phyloP scores from a whole-genome alignment of 2,113 vertebrate genomes.

The Podarcis cretensis region DNA sequence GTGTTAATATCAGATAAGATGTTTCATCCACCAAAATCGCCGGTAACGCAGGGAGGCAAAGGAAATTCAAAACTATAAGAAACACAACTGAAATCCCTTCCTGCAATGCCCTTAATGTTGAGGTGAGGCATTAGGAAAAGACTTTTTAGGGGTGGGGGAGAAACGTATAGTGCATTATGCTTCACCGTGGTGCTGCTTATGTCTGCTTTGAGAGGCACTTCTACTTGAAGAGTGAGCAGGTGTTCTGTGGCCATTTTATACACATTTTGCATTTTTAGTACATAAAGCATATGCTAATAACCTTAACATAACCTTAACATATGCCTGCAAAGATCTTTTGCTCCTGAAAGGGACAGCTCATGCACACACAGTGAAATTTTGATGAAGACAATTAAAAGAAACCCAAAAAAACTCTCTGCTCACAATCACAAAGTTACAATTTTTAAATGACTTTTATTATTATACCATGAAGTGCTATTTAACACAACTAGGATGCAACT shows the following conservation, averaged over 20 bases:
- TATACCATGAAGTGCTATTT: background rate
- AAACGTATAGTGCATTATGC: background rate
- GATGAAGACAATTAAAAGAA: background rate
- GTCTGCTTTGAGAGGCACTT: background rate
- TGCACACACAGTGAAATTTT: background rate
- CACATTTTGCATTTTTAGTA: slow-evolving; percentile 1
- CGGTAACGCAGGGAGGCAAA: background rate
- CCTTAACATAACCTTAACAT: background rate
- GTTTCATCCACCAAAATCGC: slow-evolving; percentile 14
- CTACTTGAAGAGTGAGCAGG: background rate
- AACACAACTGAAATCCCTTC: background rate
- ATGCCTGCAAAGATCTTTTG: background rate
- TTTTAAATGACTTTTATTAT: background rate
- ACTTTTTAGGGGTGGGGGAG: background rate
- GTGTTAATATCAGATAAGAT: slow-evolving; percentile 11
- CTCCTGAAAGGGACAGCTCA: background rate
- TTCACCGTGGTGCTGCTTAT: background rate
- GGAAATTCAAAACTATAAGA: background rate
- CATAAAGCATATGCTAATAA: background rate
- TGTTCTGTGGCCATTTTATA: background rate
- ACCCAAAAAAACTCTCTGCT: too few species aligned
- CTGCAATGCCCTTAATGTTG: background rate
- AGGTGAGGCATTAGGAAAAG: background rate
- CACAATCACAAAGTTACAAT: background rate
- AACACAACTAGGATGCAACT: background rate